Evolutionary conservation across 2,888 invertebrate genomes (phyloP).

Genomic region (Itoplectis maculator): DNA sequence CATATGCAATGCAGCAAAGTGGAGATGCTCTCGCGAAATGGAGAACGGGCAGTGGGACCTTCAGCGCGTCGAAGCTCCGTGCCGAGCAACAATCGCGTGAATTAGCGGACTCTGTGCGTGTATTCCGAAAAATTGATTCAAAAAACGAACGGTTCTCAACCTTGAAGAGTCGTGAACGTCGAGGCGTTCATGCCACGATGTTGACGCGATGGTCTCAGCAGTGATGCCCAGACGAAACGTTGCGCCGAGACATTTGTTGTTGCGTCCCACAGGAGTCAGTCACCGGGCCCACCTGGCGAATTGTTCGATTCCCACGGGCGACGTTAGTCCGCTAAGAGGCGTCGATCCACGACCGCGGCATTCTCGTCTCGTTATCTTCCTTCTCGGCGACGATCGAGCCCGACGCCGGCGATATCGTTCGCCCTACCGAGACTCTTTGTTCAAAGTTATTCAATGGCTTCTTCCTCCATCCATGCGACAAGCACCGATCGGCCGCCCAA

Average conservation of each 20-base stretch:
- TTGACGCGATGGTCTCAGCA: slow-evolving; percentile 72
- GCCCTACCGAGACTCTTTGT: slow-evolving; percentile 43
- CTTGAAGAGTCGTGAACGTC: slow-evolving; percentile 59
- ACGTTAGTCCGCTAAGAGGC: slow-evolving; percentile 9
- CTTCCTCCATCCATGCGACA: slow-evolving; percentile 68
- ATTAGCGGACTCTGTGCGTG: not conserved
- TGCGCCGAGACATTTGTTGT: slow-evolving; percentile 61
- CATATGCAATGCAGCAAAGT: not conserved
- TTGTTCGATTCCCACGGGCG: slow-evolving; percentile 5
- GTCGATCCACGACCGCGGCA: slow-evolving; percentile 43
- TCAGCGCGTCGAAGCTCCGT: no score
- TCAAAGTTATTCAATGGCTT: slow-evolving; percentile 76
- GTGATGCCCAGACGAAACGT: slow-evolving; percentile 76
- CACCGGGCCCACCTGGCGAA: slow-evolving; percentile 30
- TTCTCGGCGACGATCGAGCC: not conserved
- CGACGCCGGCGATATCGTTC: slow-evolving; percentile 27
- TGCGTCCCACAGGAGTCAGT: slow-evolving; percentile 40
- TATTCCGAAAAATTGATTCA: slow-evolving; percentile 53
- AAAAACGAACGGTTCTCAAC: slow-evolving; percentile 79
- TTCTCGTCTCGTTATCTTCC: slow-evolving; percentile 17
- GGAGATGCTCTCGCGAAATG: not conserved
- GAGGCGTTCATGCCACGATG: slow-evolving; percentile 70
- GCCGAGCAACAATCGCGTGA: not conserved
- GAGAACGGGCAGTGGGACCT: no score
- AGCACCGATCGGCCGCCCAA: slow-evolving; percentile 65